Evolutionary conservation across 2,797 vertebrate species (phyloP).

Genomic region (Chaetophractus vellerosus): DNA sequence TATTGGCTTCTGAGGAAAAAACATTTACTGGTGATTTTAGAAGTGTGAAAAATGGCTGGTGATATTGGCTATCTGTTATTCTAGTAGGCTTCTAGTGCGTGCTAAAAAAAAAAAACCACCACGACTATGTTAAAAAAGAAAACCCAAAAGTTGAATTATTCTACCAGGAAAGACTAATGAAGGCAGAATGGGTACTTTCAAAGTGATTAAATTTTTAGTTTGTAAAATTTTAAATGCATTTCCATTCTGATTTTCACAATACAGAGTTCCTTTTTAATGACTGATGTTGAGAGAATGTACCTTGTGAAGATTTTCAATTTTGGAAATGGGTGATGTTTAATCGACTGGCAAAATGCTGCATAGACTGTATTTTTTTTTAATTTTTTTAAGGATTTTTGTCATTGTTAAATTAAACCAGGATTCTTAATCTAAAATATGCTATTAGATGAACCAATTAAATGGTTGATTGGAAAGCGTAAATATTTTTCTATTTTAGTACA

Average conservation of each 20-base stretch:
- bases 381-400: neutral
- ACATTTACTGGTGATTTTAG: neutral
- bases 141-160: neutral
- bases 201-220: neutral
- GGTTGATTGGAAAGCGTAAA: no score
- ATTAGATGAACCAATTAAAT: no score
- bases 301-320: slow-evolving; percentile 36
- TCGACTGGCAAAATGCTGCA: neutral
- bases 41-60: neutral
- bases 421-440: no score
- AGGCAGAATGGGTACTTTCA: neutral
- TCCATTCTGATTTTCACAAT: slow-evolving; percentile 13
- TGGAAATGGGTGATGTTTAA: slow-evolving; percentile 4
- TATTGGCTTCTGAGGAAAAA: slow-evolving; percentile 35
- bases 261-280: neutral
- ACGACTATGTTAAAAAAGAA: neutral
- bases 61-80: neutral
- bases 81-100: neutral
- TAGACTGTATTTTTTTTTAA: no score
- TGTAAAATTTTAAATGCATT: slow-evolving; percentile 22
- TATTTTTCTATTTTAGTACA: no score
- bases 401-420: slow-evolving; percentile 15
- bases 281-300: neutral
- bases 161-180: neutral
- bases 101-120: slow-evolving; percentile 15